Evolutionary conservation across 2,797 vertebrate genomes (phyloP).

Genomic region (Lerista edwardsae): DNA sequence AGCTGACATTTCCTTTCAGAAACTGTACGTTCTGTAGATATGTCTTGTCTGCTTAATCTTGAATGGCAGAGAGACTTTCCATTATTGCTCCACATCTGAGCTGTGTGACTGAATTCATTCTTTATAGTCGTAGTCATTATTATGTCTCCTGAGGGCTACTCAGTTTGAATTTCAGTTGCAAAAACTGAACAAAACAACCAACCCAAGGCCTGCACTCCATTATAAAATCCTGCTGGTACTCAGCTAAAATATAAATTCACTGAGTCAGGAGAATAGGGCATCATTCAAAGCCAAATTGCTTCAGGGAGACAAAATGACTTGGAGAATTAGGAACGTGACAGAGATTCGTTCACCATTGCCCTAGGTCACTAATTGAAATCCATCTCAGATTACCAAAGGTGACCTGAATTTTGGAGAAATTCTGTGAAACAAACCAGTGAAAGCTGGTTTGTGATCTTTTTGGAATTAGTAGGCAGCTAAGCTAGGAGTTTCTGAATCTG

Average conservation of each 20-base stretch:
- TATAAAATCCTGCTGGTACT: conserved; percentile 66
- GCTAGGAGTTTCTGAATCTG: not conserved
- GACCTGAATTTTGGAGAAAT: conserved; percentile 55
- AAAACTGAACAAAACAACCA: conserved; percentile 19
- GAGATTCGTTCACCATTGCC: conserved; percentile 61
- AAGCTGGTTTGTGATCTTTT: conserved; percentile 32
- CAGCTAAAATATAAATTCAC: conserved; percentile 70
- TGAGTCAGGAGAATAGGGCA: conserved; percentile 63
- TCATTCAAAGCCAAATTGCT: conserved; percentile 72
- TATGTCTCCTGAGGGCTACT: conserved; percentile 18
- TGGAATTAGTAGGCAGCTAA: conserved; percentile 5
- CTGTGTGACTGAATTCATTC: conserved; percentile 10
- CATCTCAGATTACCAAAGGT: conserved; percentile 51
- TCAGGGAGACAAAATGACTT: conserved; percentile 64
- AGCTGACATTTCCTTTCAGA: not conserved
- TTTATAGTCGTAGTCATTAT: not conserved
- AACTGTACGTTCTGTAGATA: not conserved
- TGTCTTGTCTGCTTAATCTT: not conserved
- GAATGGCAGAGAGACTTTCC: not conserved
- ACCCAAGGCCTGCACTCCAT: conserved; percentile 66
- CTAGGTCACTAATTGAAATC: conserved; percentile 69
- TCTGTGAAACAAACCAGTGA: conserved; percentile 48
- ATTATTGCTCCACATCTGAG: not conserved
- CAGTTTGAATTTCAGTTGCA: conserved; percentile 15
- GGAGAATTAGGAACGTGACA: conserved; percentile 60